phyloP scores from a whole-genome alignment of 30 jellyfish, hydroid and myxozoan genomes.

The Chrysaora quinquecirrha region DNA sequence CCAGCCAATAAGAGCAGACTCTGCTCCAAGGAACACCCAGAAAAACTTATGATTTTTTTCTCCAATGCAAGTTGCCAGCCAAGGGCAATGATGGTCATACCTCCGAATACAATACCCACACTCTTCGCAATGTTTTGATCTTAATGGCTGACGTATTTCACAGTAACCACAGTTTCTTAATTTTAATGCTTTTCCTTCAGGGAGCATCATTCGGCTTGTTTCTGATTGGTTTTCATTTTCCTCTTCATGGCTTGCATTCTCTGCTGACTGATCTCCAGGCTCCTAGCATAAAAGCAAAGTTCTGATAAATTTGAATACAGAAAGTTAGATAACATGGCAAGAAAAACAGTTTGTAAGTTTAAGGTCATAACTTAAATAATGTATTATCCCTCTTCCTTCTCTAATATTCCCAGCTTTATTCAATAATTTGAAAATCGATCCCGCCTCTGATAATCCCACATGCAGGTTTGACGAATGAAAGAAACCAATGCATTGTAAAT shows the following conservation, averaged over 20 bases:
- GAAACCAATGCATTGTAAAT: too few relatives aligned
- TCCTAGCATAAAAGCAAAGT: too few relatives aligned
- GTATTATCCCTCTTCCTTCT: too few relatives aligned
- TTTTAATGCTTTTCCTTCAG: slow-evolving; percentile 86
- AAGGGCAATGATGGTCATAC: slow-evolving; percentile 99
- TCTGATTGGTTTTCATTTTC: slow-evolving; percentile 71
- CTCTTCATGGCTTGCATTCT: slow-evolving; percentile 13
- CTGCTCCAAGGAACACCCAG: slow-evolving; percentile 77
- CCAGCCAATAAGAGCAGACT: slow-evolving; percentile 81
- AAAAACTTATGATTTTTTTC: slow-evolving; percentile 94
- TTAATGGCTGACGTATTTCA: slow-evolving; percentile 90
- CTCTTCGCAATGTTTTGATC: slow-evolving; percentile 98
- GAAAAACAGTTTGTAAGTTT: too few relatives aligned
- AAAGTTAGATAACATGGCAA: too few relatives aligned
- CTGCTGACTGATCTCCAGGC: slow-evolving; percentile 3
- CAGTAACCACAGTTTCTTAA: slow-evolving; percentile 94
- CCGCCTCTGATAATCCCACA: too few relatives aligned
- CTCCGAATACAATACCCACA: slow-evolving; percentile 91
- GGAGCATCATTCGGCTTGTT: slow-evolving; percentile 76
- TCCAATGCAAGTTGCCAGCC: slow-evolving; percentile 99
- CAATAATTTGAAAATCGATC: too few relatives aligned
- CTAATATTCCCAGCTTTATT: too few relatives aligned
- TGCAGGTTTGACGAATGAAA: too few relatives aligned
- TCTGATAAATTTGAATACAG: too few relatives aligned
- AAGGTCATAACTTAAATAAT: too few relatives aligned